Conservation (phyloP, 2,888 invertebrate genomes). For the Melanargia galathea region DNA sequence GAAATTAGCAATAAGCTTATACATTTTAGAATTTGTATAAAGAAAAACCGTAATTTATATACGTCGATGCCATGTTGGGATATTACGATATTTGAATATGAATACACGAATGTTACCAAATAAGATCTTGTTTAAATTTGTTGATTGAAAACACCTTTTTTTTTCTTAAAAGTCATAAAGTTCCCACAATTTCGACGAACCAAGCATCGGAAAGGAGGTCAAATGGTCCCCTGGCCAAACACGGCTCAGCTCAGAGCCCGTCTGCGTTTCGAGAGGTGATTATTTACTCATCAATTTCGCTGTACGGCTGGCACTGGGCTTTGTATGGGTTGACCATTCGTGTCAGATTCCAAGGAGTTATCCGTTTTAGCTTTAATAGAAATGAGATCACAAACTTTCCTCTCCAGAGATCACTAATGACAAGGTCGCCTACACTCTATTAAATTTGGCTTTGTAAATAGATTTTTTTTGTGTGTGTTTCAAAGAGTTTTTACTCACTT, state of each 20-base stretch:
- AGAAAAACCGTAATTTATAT: no score
- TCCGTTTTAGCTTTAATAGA: background rate
- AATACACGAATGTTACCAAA: background rate
- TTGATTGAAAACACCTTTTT: slow-evolving; percentile 2
- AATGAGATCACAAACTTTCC: no score
- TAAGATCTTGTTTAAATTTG: background rate
- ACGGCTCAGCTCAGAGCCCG: slow-evolving; percentile 15
- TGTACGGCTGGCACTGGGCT: slow-evolving; percentile 25
- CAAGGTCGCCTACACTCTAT: no score
- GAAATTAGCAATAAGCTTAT: no score
- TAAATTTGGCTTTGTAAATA: no score
- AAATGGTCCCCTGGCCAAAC: slow-evolving; percentile 25
- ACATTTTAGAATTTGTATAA: no score
- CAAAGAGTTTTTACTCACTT: no score
- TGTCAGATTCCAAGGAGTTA: background rate
- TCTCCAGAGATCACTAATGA: no score
- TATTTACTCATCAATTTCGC: slow-evolving; percentile 37
- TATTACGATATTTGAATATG: background rate
- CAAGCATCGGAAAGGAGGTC: slow-evolving; percentile 21
- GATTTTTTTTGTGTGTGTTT: no score
- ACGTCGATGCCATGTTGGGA: background rate
- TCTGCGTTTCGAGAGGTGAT: slow-evolving; percentile 25
- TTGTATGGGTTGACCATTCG: slow-evolving; percentile 1
- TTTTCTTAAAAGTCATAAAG: slow-evolving; percentile 8
- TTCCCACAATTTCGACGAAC: background rate